A percentile compares a stretch with the other conserved stretches of the same genome.
Conservation (phyloP, 1,140 invertebrate species). For the Magallana angulata region DNA sequence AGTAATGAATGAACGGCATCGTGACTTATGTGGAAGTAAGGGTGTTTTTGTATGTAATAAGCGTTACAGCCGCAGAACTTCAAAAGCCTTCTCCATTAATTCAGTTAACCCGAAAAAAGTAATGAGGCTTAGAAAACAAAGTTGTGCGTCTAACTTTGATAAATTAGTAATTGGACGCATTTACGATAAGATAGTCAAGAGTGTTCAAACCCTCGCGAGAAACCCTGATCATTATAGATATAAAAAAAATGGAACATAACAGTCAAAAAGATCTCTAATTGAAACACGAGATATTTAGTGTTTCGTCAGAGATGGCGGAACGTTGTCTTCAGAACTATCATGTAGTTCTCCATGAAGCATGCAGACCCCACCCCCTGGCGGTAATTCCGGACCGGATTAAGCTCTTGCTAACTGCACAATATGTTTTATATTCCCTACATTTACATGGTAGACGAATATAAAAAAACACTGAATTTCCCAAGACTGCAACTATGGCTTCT, state of each 20-base stretch:
- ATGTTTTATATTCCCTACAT: constrained; percentile 18
- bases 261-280: constrained; percentile 24
- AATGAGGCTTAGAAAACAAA: constrained; percentile 36
- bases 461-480: not conserved
- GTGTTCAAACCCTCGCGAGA: constrained; percentile 25
- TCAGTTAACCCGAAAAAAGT: constrained; percentile 35
- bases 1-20: constrained; percentile 22
- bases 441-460: constrained; percentile 26
- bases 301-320: constrained; percentile 1
- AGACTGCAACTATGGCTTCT: no score
- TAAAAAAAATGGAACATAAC: not conserved
- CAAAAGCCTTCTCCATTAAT: constrained; percentile 34
- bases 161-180: constrained; percentile 36
- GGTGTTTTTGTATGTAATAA: constrained; percentile 24
- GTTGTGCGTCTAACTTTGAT: constrained; percentile 33
- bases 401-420: constrained; percentile 7
- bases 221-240: constrained; percentile 28
- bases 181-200: constrained; percentile 28
- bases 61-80: constrained; percentile 25
- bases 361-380: not conserved
- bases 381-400: not conserved
- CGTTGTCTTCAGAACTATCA: not conserved
- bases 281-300: constrained; percentile 31
- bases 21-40: constrained; percentile 23
- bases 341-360: not conserved